Base-by-base conservation (phyloP, 1,140 invertebrate genomes). In the Neodiprion lecontei region DNA sequence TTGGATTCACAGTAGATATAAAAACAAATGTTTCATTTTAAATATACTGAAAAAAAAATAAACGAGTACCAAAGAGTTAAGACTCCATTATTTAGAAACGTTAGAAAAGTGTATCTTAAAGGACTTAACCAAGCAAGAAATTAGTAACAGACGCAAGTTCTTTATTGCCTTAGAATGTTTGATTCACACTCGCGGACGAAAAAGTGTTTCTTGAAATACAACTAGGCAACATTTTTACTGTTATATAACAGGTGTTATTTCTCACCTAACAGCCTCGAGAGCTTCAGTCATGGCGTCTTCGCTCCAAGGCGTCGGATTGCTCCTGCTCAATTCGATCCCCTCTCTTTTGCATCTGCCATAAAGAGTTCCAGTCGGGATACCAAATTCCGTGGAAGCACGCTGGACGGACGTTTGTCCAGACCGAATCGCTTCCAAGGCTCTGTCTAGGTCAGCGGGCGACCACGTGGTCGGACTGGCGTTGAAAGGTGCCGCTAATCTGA, bases 401-500 rank as follows among this genome's bases (percentile, higher is more conserved):
- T 96, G 95, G 50, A 97, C 95, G n/a, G 95, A 95, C 69, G 93
- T 92, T 81, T 93, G 93, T 53, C 95, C 95, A 69, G 92, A 92
- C 76, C 95, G 90, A 78, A 97, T 96, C 73, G 95, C 93, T 84
- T 95, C 94, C 61, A 96, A 89, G 73, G 95, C 96, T 80, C 93
- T 91, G 83, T 94, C 93, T 71, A 96, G 89, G 86, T 96, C 95
- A 74, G 94, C 94, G 28, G 94, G 94, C 48, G 92, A 93, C 95
- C 95, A 96, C 4, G 94, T 92, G n/a, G 95, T 96, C 14, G 95
- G 95, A 76, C 95, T 95, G n/a, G 95, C 95, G 89, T 96, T 96
- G 88, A 96, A 96, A 1, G 95, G 95, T 48, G 95, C 94, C 23
- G 95, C 94, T 79, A 96, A 88, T 77, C 95, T 91, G 81, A 97